Evolutionary conservation across 2,888 invertebrate genomes (phyloP), one percentile per base, ranked within the genome.

Genomic region (Mesorhabditis belari): DNA sequence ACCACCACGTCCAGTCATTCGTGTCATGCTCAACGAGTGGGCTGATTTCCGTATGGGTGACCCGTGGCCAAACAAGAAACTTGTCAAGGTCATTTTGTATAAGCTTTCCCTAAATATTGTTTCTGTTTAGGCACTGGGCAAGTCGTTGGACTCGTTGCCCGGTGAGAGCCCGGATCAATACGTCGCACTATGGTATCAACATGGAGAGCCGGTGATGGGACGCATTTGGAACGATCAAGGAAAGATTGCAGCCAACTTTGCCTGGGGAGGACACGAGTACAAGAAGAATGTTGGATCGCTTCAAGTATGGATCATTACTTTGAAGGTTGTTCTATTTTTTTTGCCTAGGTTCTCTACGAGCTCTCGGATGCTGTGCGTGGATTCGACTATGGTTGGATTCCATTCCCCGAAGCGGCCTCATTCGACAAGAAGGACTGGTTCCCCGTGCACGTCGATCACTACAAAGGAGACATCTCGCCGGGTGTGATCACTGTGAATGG

Each of bases 131-230:
- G 74, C 74, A 6, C 61, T 74, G 44, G 64, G 67, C 68, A 73
- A 71, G 66, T 60, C 64, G 2, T 67, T 77, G 52, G 70, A 75
- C 66, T 77, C 77, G 5, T 52, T 76, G 50, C 62, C 75, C 12
- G 75, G 74, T 23, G 67, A 75, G 60, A 67, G 65, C 44, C 64
- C 76, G 49, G 77, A 77, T 35, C 77, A 77, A 60, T 77, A 71
- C 62, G 75, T 77, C 9, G 77, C 77, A 5, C 70, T 77, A 35
- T 77, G 77, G 77, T 77, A 77, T n/a, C 12, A 17, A n/a, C 44
- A 62, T 23, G 66, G 66, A n/a, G 65, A 66, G 44, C 70, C 70
- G 4, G 63, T 70, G 28, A 68, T 68, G 67, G 70, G 70, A 5
- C 62, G 70, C 49, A 63, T 64, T 35, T 68, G 64, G 66, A 66